Evolutionary conservation across 2,888 invertebrate species (phyloP), one percentile per base, ranked within the genome.

Genomic region (Antitype chi): DNA sequence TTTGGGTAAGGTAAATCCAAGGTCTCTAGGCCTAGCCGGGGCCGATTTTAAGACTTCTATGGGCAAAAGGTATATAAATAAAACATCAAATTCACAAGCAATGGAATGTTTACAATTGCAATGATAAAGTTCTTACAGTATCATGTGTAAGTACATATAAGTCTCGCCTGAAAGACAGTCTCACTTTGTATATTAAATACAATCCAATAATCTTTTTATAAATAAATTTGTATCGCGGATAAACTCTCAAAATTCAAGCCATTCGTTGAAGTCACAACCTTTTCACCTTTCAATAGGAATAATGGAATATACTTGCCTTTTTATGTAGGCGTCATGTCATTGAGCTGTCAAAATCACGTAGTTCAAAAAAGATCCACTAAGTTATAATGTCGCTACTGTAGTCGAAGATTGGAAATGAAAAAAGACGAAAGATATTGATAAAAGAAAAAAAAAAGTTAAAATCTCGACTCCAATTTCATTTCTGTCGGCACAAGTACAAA

Each of bases 51-150:
- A 32, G 23, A 23, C 47, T 15, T 25, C 8, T 70, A 11, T 11
- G 20, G 52, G 66, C 25, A 57, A 57, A 20, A 25, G 52, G 66
- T 64, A 0, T 13, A 43, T 55, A 93, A 96, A 95, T 94, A 92
- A 96, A 95, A 95, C 92, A 91, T 86, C 83, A 84, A 63, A 76
- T 79, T 94, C 92, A 95, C 94, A 96, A 96, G 96, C 96, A 95
- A 95, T 96, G 96, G 96, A 96, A 96, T 96, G 96, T 96, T 94
- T 96, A 96, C 94, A 94, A 92, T 95, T 96, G 94, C 94, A 94
- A 94, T 94, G 94, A 93, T 92, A 93, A 91, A 92, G 90, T 93
- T 88, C 91, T 94, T 94, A 95, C 91, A 94, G 91, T 92, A 93
- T 84, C 89, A 91, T 90, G 90, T 92, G 90, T 92, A 93, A 90